Evolutionary conservation across 1,140 invertebrate species (phyloP), one percentile per base, ranked within the genome.

Genomic region (Heliconius melpomene): DNA sequence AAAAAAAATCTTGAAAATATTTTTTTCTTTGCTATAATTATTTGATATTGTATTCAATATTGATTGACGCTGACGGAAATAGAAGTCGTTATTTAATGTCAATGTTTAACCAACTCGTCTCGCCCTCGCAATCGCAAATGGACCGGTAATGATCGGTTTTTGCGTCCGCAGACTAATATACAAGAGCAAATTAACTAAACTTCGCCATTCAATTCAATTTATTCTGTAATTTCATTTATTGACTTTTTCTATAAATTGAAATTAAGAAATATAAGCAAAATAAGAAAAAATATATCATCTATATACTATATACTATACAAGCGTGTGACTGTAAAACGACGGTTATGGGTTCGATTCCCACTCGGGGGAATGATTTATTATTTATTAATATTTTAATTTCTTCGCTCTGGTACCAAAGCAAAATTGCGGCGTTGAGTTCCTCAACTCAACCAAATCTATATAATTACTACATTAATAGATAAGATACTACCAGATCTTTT

Each of bases 41-140:
- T 29, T 29, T 29, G 26, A 29, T 9, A 60, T 60, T 23, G 57
- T 23, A 60, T 60, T 60, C n/a, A n/a, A 66, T 5, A 23, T 29
- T 66, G 60, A 66, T 29, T 66, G 60, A 66, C 23, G 89, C n/a
- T 66, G 60, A 16, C 23, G 92, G 91, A 92, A 93, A 92, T 92
- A 90, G 82, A 83, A 92, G 92, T 92, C 90, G 92, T 93, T 93
- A 93, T 92, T 93, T 92, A 92, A 90, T 86, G 91, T 92, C 91
- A 91, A 90, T 91, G 88, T 90, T 90, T 89, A 92, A 92, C 91
- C 82, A 87, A 87, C 70, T 40, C 60, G 29, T 54, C 92, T 92
- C 89, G 84, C 84, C 84, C 83, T 72, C 81, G 87, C 88, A 91
- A 93, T 72, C 81, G 87, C 88, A 91, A 93, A 92, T 92, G 88